Base-by-base conservation (phyloP, 2,113 vertebrate genomes). In the Vombatus ursinus region DNA sequence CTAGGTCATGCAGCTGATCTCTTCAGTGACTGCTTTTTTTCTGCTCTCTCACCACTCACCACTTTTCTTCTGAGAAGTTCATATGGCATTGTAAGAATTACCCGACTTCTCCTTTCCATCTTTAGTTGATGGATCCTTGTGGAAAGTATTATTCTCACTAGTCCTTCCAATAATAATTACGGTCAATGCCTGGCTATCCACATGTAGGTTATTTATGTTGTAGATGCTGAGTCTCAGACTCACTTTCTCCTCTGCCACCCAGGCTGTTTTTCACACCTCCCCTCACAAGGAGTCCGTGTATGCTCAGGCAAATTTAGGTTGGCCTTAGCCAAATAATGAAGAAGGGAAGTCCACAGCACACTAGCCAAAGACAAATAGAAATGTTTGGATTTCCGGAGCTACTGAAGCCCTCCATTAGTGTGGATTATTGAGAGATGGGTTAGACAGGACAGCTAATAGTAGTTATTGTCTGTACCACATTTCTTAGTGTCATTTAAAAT, bases 221-320 rank as follows among this genome's bases (percentile, higher is more conserved):
- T 51, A 92, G 24, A 89, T 92, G 49, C 61, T 89, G 19, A 92
- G 50, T 91, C 8, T 50, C 89, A 22, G 90, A 8, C 53, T n/a
- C 95, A 51, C 19, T 90, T 95, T 95, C 68, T 84, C 90, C 25
- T 95, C 48, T 93, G 52, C 92, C 54, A 91, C 47, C 89, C 95
- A 61, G 53, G 48, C 52, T 54, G 84, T 54, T 91, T 93, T 95
- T 93, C 50, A 61, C 57, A 91, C 31, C 3, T 77, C 14, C 22
- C 11, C 44, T 19, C 25, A 90, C 28, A 48, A 94, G 50, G 93
- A 95, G 92, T n/a, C 77, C 25, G 93, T 77, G 57, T 1, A 95
- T 50, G 8, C 52, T 93, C 95, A 89, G n/a, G 50, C 52, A 50
- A 22, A 90, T n/a, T 90, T 90, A 44, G 37, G 26, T 51, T 95